Percentiles rank a stretch among this genome's conserved stretches.
Conservation (phyloP, 1,140 invertebrate genomes). For the Halotydeus destructor region DNA sequence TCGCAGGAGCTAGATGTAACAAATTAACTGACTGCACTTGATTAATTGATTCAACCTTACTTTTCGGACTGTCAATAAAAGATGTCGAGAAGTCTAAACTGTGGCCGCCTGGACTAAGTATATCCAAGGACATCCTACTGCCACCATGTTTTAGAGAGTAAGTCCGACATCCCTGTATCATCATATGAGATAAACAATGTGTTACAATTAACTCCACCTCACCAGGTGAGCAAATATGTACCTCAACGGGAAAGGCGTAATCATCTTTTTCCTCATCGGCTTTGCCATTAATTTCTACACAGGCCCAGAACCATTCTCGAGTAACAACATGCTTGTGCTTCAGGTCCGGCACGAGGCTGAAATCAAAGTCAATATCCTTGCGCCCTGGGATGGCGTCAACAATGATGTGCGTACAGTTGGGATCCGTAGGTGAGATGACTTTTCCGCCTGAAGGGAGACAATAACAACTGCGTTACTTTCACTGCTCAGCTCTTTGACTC, state of each 20-base stretch:
- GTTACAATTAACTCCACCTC: no score
- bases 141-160: background rate
- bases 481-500: background rate
- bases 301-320: slow-evolving; percentile 73
- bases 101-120: background rate
- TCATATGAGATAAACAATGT: no score
- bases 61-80: background rate
- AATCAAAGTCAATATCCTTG: background rate
- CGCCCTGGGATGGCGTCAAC: slow-evolving; percentile 23
- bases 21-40: no score
- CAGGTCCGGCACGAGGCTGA: background rate
- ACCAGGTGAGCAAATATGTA: no score
- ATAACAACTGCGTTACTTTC: slow-evolving; percentile 8
- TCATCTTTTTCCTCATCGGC: slow-evolving; percentile 65
- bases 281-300: slow-evolving; percentile 81
- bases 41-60: no score
- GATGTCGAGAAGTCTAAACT: background rate
- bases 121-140: background rate
- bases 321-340: background rate
- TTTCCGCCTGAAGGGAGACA: slow-evolving; percentile 38
- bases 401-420: slow-evolving; percentile 70
- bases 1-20: no score
- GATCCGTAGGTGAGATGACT: slow-evolving; percentile 46
- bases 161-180: no score
- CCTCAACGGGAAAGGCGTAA: slow-evolving; percentile 2